phyloP scores from a whole-genome alignment of 1,140 invertebrate genomes.

The Penaeus vannamei region DNA sequence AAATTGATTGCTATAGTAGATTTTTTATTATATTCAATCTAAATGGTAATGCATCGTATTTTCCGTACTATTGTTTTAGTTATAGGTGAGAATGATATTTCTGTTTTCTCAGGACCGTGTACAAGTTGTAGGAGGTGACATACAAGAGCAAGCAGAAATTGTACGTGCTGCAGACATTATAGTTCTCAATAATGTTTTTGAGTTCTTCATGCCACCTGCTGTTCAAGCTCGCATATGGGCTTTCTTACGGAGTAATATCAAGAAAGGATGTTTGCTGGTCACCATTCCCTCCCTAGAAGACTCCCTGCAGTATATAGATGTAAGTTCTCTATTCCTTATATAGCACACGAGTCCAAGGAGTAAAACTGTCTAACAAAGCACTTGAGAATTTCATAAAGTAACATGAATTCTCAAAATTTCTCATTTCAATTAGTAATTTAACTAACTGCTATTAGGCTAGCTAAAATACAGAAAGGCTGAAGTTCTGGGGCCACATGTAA shows the following conservation, averaged over 20 bases:
- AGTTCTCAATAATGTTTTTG: constrained; percentile 79
- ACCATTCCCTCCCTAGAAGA: constrained; percentile 76
- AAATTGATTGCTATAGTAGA: neutral
- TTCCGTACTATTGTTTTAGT: neutral
- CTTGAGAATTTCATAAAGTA: too few species aligned
- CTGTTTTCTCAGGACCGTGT: constrained; percentile 72
- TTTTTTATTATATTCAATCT: neutral
- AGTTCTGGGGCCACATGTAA: too few species aligned
- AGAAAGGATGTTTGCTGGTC: constrained; percentile 76
- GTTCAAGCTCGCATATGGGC: constrained; percentile 77
- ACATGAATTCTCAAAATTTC: too few species aligned
- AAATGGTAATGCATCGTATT: neutral
- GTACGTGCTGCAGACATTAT: constrained; percentile 76
- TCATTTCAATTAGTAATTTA: too few species aligned
- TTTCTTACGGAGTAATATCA: constrained; percentile 76
- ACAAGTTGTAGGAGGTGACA: constrained; percentile 76
- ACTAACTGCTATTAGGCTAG: too few species aligned
- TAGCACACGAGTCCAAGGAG: neutral
- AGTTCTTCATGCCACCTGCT: constrained; percentile 77
- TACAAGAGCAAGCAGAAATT: constrained; percentile 75
- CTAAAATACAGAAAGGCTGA: too few species aligned
- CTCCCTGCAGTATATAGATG: constrained; percentile 74
- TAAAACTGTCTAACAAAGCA: too few species aligned
- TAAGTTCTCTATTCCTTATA: constrained; percentile 70
- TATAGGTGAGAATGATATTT: neutral